Evolutionary conservation across 1,140 invertebrate species (phyloP), one percentile per base, ranked within the genome.

Genomic region (Aphelenchoides besseyi): DNA sequence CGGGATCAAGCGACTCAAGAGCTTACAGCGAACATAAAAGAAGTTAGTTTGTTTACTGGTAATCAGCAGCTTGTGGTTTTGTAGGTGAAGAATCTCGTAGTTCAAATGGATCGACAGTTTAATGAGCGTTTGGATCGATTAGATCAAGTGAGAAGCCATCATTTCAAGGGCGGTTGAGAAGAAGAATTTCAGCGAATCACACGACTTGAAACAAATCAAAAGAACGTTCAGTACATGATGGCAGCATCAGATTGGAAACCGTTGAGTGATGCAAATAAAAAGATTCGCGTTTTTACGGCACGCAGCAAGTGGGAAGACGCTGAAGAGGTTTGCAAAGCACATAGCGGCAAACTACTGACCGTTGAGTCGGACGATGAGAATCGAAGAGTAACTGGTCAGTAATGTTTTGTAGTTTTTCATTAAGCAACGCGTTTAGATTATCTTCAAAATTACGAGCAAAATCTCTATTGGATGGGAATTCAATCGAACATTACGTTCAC

Each of bases 221-320:
- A 59, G 55, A 59, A 59, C 55, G 55, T 59, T 33, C 55, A 59
- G 18, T 59, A 59, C 18, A 59, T 59, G 55, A 59, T 59, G 55
- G 55, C 55, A 8, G 55, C 26, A 5, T 8, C 5, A 8, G 55
- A 59, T 59, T 59, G 55, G 55, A 28, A 23, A 28, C 55, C 55
- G 55, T 59, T 59, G 55, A 59, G 5, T 33, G 5, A 5, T 8
- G 18, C 26, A 8, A 23, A 18, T 8, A 59, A 59, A 23, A 59
- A 59, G 23, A 59, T 59, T 59, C 55, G 55, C 5, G 55, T 59
- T 12, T 59, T 59, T 23, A 59, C 55, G 12, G 55, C 55, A 33
- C 5, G 18, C 5, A 8, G 5, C 5, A 33, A 5, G 18, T 59
- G 55, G 55, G 26, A 5, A 23, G 55, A 59, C 5, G 55, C 55